A percentile compares a stretch with the other conserved stretches of the same genome.
Conservation (phyloP, 2,113 vertebrate species). For the Lepus europaeus region DNA sequence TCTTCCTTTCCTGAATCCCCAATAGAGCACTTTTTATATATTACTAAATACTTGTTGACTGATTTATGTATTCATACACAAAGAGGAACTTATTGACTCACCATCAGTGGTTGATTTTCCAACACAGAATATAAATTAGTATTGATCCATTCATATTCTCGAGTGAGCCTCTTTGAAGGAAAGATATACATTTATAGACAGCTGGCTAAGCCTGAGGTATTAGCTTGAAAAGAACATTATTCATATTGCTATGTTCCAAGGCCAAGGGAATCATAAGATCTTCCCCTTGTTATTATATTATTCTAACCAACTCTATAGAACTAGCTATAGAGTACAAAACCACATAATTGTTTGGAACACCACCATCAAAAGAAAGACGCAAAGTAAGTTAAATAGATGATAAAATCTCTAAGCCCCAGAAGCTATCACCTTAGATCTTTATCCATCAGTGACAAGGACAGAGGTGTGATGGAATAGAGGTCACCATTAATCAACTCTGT, state of each 20-base stretch:
- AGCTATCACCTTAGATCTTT: background rate
- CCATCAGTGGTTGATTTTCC: slow-evolving; percentile 13
- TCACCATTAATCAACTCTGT: background rate
- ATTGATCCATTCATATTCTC: slow-evolving; percentile 50
- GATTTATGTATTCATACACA: background rate
- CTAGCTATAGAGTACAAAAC: slow-evolving; percentile 42
- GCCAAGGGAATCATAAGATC: background rate
- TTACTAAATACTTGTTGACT: background rate
- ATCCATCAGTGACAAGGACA: background rate
- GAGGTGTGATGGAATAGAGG: background rate
- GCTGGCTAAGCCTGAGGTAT: background rate
- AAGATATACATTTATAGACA: slow-evolving; percentile 52
- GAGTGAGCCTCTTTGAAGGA: slow-evolving; percentile 43
- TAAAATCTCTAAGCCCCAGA: background rate
- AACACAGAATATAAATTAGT: slow-evolving; percentile 54
- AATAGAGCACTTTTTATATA: background rate
- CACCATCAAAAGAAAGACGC: background rate
- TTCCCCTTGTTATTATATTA: background rate
- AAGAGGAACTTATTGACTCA: slow-evolving; percentile 36
- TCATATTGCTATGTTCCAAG: background rate
- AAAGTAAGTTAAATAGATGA: background rate
- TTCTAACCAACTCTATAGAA: slow-evolving; percentile 48
- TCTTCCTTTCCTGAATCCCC: slow-evolving; percentile 18
- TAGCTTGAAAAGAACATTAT: slow-evolving; percentile 44
- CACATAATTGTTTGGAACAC: background rate